phyloP scores from a whole-genome alignment of 2,113 vertebrate genomes.

The Thymallus thymallus region DNA sequence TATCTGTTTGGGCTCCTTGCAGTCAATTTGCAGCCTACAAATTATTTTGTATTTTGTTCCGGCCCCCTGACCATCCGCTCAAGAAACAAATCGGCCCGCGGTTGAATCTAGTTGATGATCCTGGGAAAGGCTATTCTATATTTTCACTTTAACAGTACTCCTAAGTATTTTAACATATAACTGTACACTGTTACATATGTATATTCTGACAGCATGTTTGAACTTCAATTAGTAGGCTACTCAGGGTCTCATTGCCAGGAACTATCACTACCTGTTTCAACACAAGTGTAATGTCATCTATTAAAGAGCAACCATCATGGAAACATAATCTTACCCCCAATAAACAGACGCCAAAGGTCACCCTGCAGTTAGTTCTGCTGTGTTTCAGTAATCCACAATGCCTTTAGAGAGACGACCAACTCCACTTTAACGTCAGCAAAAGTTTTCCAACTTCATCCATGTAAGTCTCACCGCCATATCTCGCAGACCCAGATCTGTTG shows the following conservation, averaged over 20 bases:
- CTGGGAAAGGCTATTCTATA: background rate
- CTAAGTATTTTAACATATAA: slow-evolving; percentile 5
- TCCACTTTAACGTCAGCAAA: slow-evolving; percentile 68
- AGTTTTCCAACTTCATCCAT: slow-evolving; percentile 68
- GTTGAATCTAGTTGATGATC: too few species aligned
- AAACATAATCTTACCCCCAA: slow-evolving; percentile 74
- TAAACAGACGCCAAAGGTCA: slow-evolving; percentile 66
- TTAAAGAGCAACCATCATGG: slow-evolving; percentile 36
- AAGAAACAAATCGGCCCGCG: too few species aligned
- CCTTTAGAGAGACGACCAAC: slow-evolving; percentile 58
- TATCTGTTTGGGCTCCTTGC: too few species aligned
- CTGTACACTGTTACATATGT: slow-evolving; percentile 7
- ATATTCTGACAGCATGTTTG: slow-evolving; percentile 11
- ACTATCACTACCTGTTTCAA: slow-evolving; percentile 31
- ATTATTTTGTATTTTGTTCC: too few species aligned
- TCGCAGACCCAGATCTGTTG: slow-evolving; percentile 29
- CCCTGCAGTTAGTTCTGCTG: slow-evolving; percentile 50
- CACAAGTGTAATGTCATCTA: slow-evolving; percentile 10
- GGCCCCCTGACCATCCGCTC: too few species aligned
- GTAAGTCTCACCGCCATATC: slow-evolving; percentile 67
- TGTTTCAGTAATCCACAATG: slow-evolving; percentile 77
- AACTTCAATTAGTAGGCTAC: background rate
- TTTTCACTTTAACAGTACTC: slow-evolving; percentile 38
- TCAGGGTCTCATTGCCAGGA: slow-evolving; percentile 22
- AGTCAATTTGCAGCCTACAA: too few species aligned